Base-by-base conservation (phyloP, 1,140 invertebrate genomes). In the Octopus bimaculoides region DNA sequence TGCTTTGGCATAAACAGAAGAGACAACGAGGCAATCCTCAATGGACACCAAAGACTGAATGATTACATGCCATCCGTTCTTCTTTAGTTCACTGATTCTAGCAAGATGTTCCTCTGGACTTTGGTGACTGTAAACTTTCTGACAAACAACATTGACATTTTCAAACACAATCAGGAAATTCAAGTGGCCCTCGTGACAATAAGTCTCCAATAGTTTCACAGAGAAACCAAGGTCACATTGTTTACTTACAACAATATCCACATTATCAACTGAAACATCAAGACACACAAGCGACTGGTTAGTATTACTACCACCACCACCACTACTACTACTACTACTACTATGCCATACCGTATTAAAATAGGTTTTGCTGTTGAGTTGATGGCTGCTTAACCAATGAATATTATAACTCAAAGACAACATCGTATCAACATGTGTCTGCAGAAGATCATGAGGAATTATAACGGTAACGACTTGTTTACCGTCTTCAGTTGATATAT, bases 401-500 rank as follows among this genome's bases (percentile, higher is more conserved):
- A 81, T 77, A 9, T 17, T 52, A 80, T 79, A 83, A 10, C 83
- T 82, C 8, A 74, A 5, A 0, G 7, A 5, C 61, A 77, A 78
- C 77, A 85, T 81, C 4, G 71, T 52, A 61, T 52, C 52, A 1
- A 84, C 66, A 52, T 76, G 56, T 10, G 52, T 26, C 12, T 56
- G 54, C 10, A 83, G 53, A 5, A 54, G 5, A 5, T 54, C 17
- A 9, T 78, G 76, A 5, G 79, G 77, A 3, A 87, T 10, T 17
- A 84, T 55, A 41, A 85, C 61, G 56, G 77, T 75, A n/a, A 86
- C 78, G 56, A 83, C 79, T 79, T 86, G 84, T 5, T 54, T 7
- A 20, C 75, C 10, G 75, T 87, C 83, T 73, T 69, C 9, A 1
- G 82, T 81, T 6, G 80, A 56, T 75, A 82, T 81, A 76, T 80